Base-by-base conservation (phyloP, 2,113 vertebrate species). In the Anseranas semipalmata region DNA sequence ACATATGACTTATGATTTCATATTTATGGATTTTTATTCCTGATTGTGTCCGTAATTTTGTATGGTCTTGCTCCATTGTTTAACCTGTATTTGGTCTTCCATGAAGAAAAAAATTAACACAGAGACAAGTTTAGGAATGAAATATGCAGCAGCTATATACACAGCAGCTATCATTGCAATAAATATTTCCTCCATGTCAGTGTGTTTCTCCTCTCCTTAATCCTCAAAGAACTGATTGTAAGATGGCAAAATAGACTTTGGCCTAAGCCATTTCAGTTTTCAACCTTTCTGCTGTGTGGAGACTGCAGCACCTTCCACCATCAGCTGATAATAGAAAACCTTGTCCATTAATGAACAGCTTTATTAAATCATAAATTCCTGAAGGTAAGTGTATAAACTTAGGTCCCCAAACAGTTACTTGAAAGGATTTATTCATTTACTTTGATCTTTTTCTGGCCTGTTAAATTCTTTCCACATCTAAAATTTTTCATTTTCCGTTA, bases 201-300 rank as follows among this genome's bases (percentile, higher is more conserved):
- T n/a, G 22, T 48, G 25, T 9, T 73, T 30, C 32, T 41, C 10
- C 18, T 58, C 14, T 83, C 33, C n/a, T 39, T 58, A 33, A 5
- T 2, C 5, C 24, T 4, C 0, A 1, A 59, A 60, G 1, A 59
- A 48, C 17, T 8, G 9, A 45, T 85, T 73, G 3, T 35, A 55
- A 59, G 9, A 63, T 6, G 46, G 39, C 7, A 63, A 63, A 83
- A 16, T 3, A 58, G 16, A 81, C 14, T 46, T 55, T 27, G 16
- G 12, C 28, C 21, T 30, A 27, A 65, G 7, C 6, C 5, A 9
- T 90, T 92, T 65, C 20, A 76, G 12, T 65, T 67, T 80, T 59
- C 48, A 87, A 18, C 21, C 50, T 81, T 84, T 65, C 32, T 87
- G 37, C 17, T 46, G 7, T 24, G 25, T 2, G 2, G 14, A 58